Evolutionary conservation across 2,888 invertebrate genomes (phyloP).

Genomic region (Zygothrica quintamaculata): DNA sequence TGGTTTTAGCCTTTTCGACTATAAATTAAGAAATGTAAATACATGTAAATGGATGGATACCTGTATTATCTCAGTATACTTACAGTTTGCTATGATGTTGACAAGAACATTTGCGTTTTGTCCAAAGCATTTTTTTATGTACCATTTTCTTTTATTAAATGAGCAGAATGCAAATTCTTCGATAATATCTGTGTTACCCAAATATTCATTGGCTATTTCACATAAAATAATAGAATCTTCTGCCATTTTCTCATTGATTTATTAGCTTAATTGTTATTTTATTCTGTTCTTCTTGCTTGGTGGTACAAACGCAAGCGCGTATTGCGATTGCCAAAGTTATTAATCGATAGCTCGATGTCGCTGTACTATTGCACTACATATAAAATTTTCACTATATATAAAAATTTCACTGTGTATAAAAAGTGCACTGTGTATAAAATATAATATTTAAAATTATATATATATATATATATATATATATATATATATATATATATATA

Average conservation of each 20-base stretch:
- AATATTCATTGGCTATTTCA: conserved; percentile 37
- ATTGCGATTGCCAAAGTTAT: no score
- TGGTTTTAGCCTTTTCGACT: conserved; percentile 43
- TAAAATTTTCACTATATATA: no score
- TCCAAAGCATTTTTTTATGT: conserved; percentile 14
- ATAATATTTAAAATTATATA: no score
- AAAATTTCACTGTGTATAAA: no score
- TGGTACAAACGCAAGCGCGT: no score
- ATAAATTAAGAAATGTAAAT: neutral
- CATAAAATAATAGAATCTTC: conserved; percentile 23
- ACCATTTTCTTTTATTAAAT: conserved; percentile 33
- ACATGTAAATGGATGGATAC: neutral
- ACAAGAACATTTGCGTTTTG: conserved; percentile 12
- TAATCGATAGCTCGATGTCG: no score
- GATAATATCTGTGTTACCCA: neutral
- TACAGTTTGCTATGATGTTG: conserved; percentile 27
- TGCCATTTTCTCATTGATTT: conserved; percentile 13
- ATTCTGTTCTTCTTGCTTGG: no score
- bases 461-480: no score
- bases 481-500: no score
- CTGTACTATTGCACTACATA: no score
- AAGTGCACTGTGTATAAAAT: no score
- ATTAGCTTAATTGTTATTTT: no score
- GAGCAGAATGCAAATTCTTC: conserved; percentile 9
- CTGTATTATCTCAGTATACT: conserved; percentile 3